A percentile compares a stretch with the other conserved stretches of the same genome.
Evolutionary conservation across 53 echinoderm and acorn worm species (phyloP).

Genomic region (Echinometra lucunter): DNA sequence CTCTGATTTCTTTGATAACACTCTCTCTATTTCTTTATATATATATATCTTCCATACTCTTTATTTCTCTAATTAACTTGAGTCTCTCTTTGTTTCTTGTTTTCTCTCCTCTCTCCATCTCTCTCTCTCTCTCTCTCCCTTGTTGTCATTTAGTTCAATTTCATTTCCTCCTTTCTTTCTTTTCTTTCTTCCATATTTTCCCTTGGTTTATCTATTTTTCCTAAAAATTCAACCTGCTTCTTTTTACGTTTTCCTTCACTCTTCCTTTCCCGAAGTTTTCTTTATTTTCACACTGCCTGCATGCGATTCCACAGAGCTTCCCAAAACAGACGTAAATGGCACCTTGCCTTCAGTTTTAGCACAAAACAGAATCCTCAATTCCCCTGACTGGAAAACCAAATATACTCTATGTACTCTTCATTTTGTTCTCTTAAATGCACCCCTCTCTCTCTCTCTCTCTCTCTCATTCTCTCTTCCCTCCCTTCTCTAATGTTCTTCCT

Average conservation of each 20-base stretch:
- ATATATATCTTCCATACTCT: no score
- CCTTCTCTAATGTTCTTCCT: neutral
- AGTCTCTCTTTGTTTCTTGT: no score
- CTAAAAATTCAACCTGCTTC: neutral
- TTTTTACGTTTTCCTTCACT: neutral
- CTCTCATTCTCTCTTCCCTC: neutral
- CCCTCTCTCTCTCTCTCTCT: neutral
- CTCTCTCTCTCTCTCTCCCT: neutral
- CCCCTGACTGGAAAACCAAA: slow-evolving; percentile 27
- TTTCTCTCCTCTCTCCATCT: neutral
- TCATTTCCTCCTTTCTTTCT: neutral
- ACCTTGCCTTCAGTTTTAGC: slow-evolving; percentile 41
- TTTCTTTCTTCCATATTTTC: neutral
- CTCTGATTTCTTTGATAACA: no score
- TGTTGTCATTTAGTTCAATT: no score
- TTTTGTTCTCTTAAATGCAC: neutral
- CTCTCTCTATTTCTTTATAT: no score
- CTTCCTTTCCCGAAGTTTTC: neutral
- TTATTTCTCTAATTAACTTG: no score
- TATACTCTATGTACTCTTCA: neutral
- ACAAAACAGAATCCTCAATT: slow-evolving; percentile 55
- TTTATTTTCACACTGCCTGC: neutral
- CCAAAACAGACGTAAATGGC: slow-evolving; percentile 50
- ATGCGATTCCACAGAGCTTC: neutral
- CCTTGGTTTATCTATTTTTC: no score